phyloP scores from a whole-genome alignment of 1,140 invertebrate genomes.

The Nilaparvata lugens region DNA sequence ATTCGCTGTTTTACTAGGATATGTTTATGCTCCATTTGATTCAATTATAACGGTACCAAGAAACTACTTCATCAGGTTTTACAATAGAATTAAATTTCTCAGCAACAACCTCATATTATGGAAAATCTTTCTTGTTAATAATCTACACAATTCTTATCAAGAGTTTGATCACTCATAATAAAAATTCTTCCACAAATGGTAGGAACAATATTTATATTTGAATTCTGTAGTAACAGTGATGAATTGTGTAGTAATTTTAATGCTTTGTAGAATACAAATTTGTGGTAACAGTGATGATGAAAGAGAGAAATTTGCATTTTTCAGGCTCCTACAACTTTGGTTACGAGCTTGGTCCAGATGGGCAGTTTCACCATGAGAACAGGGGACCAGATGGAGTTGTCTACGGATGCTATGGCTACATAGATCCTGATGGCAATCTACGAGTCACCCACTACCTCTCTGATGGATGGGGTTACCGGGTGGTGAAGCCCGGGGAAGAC shows the following conservation, averaged over 20 bases:
- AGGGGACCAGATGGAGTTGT: slow-evolving; percentile 61
- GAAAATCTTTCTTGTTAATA: too few species aligned
- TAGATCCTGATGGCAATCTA: slow-evolving; percentile 54
- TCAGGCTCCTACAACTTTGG: slow-evolving; percentile 21
- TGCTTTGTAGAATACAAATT: background rate
- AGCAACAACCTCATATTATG: too few species aligned
- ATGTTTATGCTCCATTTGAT: too few species aligned
- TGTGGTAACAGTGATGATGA: too few species aligned
- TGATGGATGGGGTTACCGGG: slow-evolving; percentile 64
- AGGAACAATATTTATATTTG: background rate
- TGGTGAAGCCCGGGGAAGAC: slow-evolving; percentile 53
- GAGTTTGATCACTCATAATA: too few species aligned
- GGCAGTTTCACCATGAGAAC: slow-evolving; percentile 69
- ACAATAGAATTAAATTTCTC: too few species aligned
- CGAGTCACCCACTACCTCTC: slow-evolving; percentile 64
- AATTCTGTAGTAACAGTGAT: background rate
- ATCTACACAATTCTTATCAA: too few species aligned
- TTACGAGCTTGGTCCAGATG: slow-evolving; percentile 50
- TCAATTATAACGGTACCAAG: too few species aligned
- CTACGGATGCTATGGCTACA: slow-evolving; percentile 68
- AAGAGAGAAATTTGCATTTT: background rate
- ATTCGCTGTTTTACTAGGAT: too few species aligned
- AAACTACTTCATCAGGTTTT: too few species aligned
- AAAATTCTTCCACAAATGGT: too few species aligned
- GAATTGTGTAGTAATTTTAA: too few species aligned